Evolutionary conservation across 1,140 invertebrate species (phyloP), one percentile per base, ranked within the genome.

Genomic region (Hylaeus volcanicus): DNA sequence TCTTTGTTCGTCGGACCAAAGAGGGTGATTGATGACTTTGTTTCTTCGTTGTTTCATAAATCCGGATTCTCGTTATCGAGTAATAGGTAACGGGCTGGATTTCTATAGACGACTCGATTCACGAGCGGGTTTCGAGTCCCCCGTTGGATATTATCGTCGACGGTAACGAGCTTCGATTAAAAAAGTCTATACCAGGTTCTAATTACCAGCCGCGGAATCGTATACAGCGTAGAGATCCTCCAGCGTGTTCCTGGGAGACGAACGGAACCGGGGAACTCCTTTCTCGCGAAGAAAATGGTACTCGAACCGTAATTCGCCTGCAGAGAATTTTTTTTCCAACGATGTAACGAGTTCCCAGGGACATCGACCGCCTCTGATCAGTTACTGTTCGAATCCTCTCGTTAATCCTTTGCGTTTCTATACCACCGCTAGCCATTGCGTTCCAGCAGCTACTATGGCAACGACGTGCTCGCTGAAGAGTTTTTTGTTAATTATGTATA

Each of bases 11-110:
- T 69, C 63, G 5, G 60, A 60, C 60, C 78, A 85, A 85, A 83
- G 85, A 86, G 82, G 51, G 79, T 91, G 90, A 91, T 91, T 88
- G 89, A 91, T 90, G 89, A 89, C 72, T 74, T 85, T 87, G 88
- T 89, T 89, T 91, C 88, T 91, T 90, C 87, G 82, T 88, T 87
- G 85, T 89, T 90, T 89, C 87, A 87, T 89, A 88, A 88, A 89
- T 89, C 86, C 82, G 80, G 66, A 88, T 90, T 87, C 83, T 80
- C 75, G 85, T 88, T 88, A 89, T 89, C 89, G 90, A 90, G 89
- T 80, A 79, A 76, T 85, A 74, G 65, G 82, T 83, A 88, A 86
- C 88, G 80, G 86, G 82, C 85, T 79, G 61, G 65, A 58, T 61
- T 70, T 80, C 48, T 51, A 72, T 61, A 37, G 48, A n/a, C 61